Evolutionary conservation across 2,888 invertebrate genomes (phyloP), one percentile per base, ranked within the genome.

Genomic region (Drosophila melanosoma): DNA sequence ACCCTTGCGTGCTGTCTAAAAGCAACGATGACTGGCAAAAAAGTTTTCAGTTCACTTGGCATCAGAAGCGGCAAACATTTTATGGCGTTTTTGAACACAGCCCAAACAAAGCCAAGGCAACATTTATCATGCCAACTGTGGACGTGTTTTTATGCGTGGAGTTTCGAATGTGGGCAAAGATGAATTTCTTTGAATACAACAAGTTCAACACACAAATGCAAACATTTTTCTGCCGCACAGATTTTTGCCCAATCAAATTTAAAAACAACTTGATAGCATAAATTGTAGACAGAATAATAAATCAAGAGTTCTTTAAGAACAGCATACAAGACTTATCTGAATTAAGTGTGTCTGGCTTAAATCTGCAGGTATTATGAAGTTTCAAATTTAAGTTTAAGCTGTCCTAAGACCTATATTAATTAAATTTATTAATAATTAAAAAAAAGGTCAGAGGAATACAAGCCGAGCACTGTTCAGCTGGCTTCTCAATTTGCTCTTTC

Each of bases 1-100:
- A 35, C 65, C n/a, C 33, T 20, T 5, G 35, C 26, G 11, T 23
- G 11, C 15, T 2, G 62, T 36, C 26, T 3, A 6, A 29, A 20
- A 2, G 11, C 48, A 45, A 58, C 23, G 54, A 35, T 66, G 72
- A 68, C 60, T 56, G 33, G 26, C 58, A 29, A 82, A 77, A 82
- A 69, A 74, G 67, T 80, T 81, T 83, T 56, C 76, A 69, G 79
- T 67, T 79, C 65, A 72, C 56, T 72, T 81, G 66, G 63, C 73
- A 69, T 58, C 68, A 69, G 69, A 67, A 81, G 64, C 76, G 74
- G 56, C 71, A 68, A 76, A 74, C 61, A 76, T 79, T 76, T 70
- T 72, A 62, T 53, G 74, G 74, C 74, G 61, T 70, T 78, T 59
- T 78, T 59, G 66, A 60, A 61, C 74, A 56, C 62, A 56, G 59